Conservation (phyloP, 2,888 invertebrate genomes). For the Lycocerus yunnanus region DNA sequence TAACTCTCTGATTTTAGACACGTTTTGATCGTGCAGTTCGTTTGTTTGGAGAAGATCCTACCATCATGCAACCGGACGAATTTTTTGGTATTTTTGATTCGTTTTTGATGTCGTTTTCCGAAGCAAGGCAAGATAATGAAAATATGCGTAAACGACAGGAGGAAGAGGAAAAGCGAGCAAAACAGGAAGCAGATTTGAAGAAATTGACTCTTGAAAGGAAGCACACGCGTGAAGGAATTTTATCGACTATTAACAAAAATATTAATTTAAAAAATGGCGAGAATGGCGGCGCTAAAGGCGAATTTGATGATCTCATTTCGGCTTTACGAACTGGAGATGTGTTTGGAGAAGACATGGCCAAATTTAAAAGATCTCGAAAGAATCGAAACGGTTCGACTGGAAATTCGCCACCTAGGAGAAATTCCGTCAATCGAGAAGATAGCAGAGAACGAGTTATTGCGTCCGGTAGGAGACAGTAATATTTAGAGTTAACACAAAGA, state of each 20-base stretch:
- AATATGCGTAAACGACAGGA: slow-evolving; percentile 80
- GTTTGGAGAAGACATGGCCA: slow-evolving; percentile 94
- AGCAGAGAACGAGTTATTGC: slow-evolving; percentile 67
- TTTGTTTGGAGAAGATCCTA: slow-evolving; percentile 88
- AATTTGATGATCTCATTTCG: slow-evolving; percentile 95
- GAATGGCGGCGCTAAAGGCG: slow-evolving; percentile 74
- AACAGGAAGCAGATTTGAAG: slow-evolving; percentile 88
- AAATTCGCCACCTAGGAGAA: slow-evolving; percentile 66
- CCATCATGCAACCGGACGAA: slow-evolving; percentile 85
- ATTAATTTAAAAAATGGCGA: slow-evolving; percentile 68
- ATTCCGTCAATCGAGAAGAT: slow-evolving; percentile 68
- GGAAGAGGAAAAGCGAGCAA: slow-evolving; percentile 86
- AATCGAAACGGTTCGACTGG: slow-evolving; percentile 63
- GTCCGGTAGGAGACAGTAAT: slow-evolving; percentile 52
- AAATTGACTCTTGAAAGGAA: slow-evolving; percentile 88
- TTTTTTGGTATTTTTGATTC: slow-evolving; percentile 92
- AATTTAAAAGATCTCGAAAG: slow-evolving; percentile 80
- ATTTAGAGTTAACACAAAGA: background rate
- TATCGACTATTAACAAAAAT: slow-evolving; percentile 75
- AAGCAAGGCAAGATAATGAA: slow-evolving; percentile 88
- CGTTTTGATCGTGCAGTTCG: slow-evolving; percentile 87
- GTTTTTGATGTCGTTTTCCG: slow-evolving; percentile 80
- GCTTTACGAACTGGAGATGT: slow-evolving; percentile 93
- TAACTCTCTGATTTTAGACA: slow-evolving; percentile 43
- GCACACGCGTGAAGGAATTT: slow-evolving; percentile 75